Evolutionary conservation across 2,888 invertebrate genomes (phyloP).

Genomic region (Pegoplata infirma): DNA sequence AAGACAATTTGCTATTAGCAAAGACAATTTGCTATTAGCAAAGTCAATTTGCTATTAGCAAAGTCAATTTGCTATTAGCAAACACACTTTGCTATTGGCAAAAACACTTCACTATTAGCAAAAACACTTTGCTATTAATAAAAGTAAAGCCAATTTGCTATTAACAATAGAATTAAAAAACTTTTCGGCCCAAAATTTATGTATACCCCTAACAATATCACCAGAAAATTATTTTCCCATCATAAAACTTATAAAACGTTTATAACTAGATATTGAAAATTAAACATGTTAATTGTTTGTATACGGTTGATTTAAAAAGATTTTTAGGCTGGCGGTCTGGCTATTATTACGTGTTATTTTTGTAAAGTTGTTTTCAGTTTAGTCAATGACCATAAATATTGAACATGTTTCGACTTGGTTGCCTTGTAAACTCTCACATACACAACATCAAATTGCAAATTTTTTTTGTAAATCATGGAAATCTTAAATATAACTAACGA

Average conservation of each 20-base stretch:
- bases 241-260: not conserved
- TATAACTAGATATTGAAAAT: not conserved
- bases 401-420: conserved; percentile 49
- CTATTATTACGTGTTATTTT: not conserved
- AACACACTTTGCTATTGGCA: too few species aligned
- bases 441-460: not conserved
- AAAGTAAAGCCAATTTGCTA: too few species aligned
- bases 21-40: too few species aligned
- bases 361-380: not conserved
- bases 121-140: too few species aligned
- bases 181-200: too few species aligned
- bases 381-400: conserved; percentile 51
- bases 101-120: too few species aligned
- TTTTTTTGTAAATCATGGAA: not conserved
- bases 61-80: too few species aligned
- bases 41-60: too few species aligned
- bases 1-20: too few species aligned
- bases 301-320: not conserved
- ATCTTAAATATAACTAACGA: too few species aligned
- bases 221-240: not conserved
- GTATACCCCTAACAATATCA: too few species aligned
- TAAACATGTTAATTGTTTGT: not conserved
- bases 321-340: not conserved
- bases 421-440: conserved; percentile 38
- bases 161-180: too few species aligned